Base-by-base conservation (phyloP, 2,797 vertebrate genomes). In the Micropoecilia bifurca region DNA sequence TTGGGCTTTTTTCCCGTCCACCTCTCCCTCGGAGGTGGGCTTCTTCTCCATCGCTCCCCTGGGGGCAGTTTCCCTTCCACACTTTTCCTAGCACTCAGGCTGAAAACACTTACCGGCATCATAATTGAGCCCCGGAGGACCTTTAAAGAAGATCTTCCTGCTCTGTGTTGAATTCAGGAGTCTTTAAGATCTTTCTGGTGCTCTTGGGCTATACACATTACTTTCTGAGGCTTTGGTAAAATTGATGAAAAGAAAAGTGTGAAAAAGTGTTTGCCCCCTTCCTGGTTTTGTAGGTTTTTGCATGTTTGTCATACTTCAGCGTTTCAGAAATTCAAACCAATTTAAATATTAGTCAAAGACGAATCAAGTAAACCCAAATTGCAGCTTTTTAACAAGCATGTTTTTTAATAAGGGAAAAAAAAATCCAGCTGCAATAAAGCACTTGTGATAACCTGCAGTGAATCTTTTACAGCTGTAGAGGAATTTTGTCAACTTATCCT, bases 121-220 rank as follows among this genome's bases (percentile, higher is more conserved):
- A 30, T 93, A 93, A 94, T 93, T 93, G 90, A 90, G 87, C 86
- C 92, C 85, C 89, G 2, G 75, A 85, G 89, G 93, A 86, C 72
- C 7, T 50, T 79, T 91, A 83, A 85, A 85, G 85, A 43, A 86
- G 81, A 81, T 85, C 66, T 55, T 82, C 68, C 75, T 41, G 71
- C 71, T 88, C 84, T 36, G 73, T 87, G 86, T 89, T 50, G 63
- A 74, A 75, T 85, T 75, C 76, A 84, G 73, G 41, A 80, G 36
- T 66, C 77, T 89, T 82, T 85, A 79, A 83, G 82, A 82, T 77
- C 71, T 76, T 73, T 83, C 73, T 76, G 77, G 80, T 83, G 77
- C 39, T 59, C 84, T 80, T 71, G 81, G 76, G 16, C 82, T 77
- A 47, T 87, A 71, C 53, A 22, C 61, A 12, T 73, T 4, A 10